phyloP scores from a whole-genome alignment of 2,113 vertebrate species.

The Phocoena phocoena region DNA sequence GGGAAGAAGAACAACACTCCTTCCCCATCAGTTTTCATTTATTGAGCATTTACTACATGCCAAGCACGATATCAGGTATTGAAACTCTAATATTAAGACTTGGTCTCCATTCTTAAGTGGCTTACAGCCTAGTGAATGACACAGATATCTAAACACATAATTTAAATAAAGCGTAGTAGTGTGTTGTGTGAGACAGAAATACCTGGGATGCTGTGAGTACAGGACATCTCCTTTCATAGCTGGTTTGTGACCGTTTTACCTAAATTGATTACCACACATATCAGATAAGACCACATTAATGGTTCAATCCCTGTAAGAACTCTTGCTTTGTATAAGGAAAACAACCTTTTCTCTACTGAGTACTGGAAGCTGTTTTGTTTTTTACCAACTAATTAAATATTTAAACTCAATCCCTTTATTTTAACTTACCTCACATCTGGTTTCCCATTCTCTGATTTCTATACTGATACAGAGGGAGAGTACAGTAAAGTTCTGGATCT shows the following conservation, averaged over 20 bases:
- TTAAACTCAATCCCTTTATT: not conserved
- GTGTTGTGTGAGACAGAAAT: not conserved
- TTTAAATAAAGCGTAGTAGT: not conserved
- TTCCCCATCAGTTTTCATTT: conserved; percentile 17
- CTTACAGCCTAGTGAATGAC: not conserved
- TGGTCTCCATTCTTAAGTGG: not conserved
- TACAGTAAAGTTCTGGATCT: not conserved
- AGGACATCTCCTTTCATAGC: not conserved
- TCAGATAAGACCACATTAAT: not conserved
- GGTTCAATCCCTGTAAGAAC: not conserved
- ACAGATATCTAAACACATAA: not conserved
- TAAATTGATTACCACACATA: not conserved
- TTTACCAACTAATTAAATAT: not conserved
- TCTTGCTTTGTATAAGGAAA: not conserved
- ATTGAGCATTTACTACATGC: not conserved
- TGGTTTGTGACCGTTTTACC: not conserved
- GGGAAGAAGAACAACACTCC: not conserved
- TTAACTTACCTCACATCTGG: not conserved
- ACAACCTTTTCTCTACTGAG: not conserved
- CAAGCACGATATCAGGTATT: not conserved
- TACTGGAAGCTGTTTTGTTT: not conserved
- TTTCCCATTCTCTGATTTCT: not conserved
- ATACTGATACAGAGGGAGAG: not conserved
- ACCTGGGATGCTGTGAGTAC: not conserved
- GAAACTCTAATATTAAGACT: not conserved